Percentiles rank a stretch among this genome's conserved stretches.
Evolutionary conservation across 2,888 invertebrate species (phyloP).

Genomic region (Andrena marginata): DNA sequence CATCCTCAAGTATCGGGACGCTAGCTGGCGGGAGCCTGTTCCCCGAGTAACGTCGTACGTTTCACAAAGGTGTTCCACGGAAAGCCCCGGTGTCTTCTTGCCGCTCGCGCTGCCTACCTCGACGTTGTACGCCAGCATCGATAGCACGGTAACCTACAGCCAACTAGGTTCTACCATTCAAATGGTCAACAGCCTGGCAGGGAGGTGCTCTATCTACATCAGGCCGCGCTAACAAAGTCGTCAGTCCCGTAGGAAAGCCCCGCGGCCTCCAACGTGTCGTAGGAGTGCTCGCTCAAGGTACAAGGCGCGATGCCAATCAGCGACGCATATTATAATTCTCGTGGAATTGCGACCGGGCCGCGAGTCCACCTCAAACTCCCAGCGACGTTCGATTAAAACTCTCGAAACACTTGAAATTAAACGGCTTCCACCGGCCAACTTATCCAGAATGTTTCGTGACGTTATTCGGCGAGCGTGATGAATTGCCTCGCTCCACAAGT

Average conservation of each 20-base stretch:
- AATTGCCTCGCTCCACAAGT: not conserved
- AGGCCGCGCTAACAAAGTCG: constrained; percentile 78
- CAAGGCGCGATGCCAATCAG: constrained; percentile 64
- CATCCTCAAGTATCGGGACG: constrained; percentile 49
- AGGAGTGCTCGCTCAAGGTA: constrained; percentile 45
- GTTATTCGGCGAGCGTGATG: not conserved
- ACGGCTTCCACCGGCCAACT: no score
- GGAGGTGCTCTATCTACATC: constrained; percentile 60
- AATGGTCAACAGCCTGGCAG: constrained; percentile 46
- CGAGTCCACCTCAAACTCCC: not conserved
- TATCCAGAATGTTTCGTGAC: not conserved
- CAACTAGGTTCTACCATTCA: constrained; percentile 38
- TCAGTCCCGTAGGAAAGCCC: constrained; percentile 64
- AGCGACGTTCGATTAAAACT: not conserved
- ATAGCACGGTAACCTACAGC: constrained; percentile 69
- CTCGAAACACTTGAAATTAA: no score
- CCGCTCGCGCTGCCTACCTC: constrained; percentile 64
- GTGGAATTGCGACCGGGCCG: constrained; percentile 1
- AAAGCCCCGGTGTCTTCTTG: constrained; percentile 48
- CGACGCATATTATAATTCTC: constrained; percentile 57
- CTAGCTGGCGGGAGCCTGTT: constrained; percentile 60
- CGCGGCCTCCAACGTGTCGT: constrained; percentile 44
- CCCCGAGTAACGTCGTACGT: constrained; percentile 62
- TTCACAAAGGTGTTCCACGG: constrained; percentile 65
- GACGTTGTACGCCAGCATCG: constrained; percentile 66